Conservation (phyloP, 2,888 invertebrate species). For the Ommatoiulus sabulosus region DNA sequence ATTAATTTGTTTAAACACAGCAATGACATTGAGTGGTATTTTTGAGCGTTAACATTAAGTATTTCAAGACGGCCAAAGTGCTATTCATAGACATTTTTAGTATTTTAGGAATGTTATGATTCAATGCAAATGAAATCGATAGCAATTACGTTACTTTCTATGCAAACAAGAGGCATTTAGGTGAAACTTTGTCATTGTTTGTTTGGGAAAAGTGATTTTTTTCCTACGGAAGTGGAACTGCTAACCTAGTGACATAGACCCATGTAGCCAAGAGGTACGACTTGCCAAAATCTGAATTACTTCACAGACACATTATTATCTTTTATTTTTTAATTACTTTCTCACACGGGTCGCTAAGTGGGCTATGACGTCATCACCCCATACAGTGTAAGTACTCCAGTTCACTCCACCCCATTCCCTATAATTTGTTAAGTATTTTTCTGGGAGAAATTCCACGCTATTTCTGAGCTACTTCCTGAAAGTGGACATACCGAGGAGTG, state of each 20-base stretch:
- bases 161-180: background rate
- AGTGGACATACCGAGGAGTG: no score
- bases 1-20: no score
- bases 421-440: background rate
- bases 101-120: background rate
- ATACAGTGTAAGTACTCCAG: background rate
- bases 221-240: background rate
- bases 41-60: no score
- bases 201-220: background rate
- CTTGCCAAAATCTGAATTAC: background rate
- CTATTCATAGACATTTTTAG: no score
- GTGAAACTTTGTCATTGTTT: slow-evolving; percentile 15
- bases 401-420: background rate
- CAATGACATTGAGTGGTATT: no score
- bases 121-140: background rate
- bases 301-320: background rate
- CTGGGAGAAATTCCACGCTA: background rate
- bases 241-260: slow-evolving; percentile 53
- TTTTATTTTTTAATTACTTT: background rate
- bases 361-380: background rate
- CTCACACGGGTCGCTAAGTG: background rate
- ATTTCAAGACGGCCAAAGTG: no score
- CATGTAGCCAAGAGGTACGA: background rate
- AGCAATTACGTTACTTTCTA: background rate
- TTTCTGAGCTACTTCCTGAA: background rate